Evolutionary conservation across 2,797 vertebrate species (phyloP).

Genomic region (Sciaenops ocellatus): DNA sequence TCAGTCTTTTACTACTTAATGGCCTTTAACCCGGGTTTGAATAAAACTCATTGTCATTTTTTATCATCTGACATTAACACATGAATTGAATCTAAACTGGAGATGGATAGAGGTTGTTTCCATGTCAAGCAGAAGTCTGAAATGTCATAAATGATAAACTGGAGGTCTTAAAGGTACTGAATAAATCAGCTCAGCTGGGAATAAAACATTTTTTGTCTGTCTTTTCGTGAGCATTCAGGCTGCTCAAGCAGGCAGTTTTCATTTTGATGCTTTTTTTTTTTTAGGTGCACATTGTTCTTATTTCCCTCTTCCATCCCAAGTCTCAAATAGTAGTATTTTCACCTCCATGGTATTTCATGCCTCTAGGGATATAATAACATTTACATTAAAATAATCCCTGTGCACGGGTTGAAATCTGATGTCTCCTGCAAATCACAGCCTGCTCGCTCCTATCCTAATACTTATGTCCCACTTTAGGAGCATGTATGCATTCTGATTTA

Average conservation of each 20-base stretch:
- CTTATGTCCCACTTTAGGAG: background rate
- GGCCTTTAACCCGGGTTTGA: background rate
- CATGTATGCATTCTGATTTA: slow-evolving; percentile 3
- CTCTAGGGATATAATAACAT: slow-evolving; percentile 12
- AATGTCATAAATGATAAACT: slow-evolving; percentile 12
- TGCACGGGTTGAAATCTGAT: slow-evolving; percentile 9
- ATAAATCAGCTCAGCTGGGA: background rate
- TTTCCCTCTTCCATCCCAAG: slow-evolving; percentile 1
- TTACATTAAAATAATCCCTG: slow-evolving; percentile 10
- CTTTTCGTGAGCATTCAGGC: background rate
- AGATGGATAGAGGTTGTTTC: background rate
- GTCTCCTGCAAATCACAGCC: slow-evolving; percentile 13
- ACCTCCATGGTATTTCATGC: background rate
- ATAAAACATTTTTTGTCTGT: background rate
- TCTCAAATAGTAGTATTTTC: background rate
- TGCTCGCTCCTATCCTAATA: background rate
- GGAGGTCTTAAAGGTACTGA: background rate
- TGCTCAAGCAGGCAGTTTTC: background rate
- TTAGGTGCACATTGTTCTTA: background rate
- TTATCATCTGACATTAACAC: background rate
- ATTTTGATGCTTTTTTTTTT: background rate
- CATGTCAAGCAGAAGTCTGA: background rate
- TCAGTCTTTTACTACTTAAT: background rate
- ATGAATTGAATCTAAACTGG: slow-evolving; percentile 7
- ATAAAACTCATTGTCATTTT: background rate